phyloP scores from a whole-genome alignment of 2,888 invertebrate genomes.

The Tachina grossa region DNA sequence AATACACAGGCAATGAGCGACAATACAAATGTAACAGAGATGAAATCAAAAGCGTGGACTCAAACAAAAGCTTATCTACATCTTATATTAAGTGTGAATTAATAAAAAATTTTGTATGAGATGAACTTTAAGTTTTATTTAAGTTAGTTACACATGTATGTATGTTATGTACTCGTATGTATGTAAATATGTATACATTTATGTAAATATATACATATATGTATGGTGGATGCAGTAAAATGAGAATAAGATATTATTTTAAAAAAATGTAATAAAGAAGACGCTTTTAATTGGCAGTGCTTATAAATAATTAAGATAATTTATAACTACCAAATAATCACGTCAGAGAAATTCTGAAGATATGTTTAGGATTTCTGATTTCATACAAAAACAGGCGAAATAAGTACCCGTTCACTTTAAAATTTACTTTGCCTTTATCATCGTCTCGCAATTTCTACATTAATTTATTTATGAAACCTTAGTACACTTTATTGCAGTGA shows the following conservation, averaged over 20 bases:
- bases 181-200: too few species aligned
- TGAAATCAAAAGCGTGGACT: conserved; percentile 51
- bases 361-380: too few species aligned
- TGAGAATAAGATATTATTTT: conserved; percentile 33
- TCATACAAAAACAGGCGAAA: too few species aligned
- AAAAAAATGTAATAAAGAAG: conserved; percentile 56
- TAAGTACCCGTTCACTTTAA: too few species aligned
- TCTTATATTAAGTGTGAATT: conserved; percentile 62
- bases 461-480: too few species aligned
- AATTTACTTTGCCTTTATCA: too few species aligned
- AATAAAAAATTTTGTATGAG: conserved; percentile 24
- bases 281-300: conserved; percentile 57
- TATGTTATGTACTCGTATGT: neutral
- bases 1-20: conserved; percentile 26
- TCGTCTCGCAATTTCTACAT: too few species aligned
- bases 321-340: too few species aligned
- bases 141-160: neutral
- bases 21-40: conserved; percentile 59
- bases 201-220: neutral
- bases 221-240: neutral
- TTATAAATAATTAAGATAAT: conserved; percentile 40
- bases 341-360: too few species aligned
- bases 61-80: conserved; percentile 66
- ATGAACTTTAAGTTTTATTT: conserved; percentile 51
- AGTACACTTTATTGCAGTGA: too few species aligned